Percentiles rank a stretch among this genome's conserved stretches.
Conservation (phyloP, 2,888 invertebrate genomes). For the Tachystola acroxantha region DNA sequence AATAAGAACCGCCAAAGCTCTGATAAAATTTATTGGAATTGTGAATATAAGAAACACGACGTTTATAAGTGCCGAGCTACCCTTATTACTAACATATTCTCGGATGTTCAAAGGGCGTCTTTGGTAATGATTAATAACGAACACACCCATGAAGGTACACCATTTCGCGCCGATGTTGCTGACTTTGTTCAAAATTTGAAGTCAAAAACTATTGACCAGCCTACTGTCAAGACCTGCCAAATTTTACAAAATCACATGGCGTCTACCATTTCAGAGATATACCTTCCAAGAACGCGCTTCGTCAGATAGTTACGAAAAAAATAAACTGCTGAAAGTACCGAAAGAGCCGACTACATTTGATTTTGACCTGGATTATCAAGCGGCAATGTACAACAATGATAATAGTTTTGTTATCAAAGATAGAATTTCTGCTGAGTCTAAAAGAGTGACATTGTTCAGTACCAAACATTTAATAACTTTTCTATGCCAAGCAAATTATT, state of each 20-base stretch:
- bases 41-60: too few species aligned
- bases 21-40: too few species aligned
- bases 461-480: conserved; percentile 3
- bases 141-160: too few species aligned
- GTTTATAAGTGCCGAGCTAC: too few species aligned
- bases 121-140: too few species aligned
- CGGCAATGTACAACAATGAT: neutral
- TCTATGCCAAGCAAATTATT: conserved; percentile 6
- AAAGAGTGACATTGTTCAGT: conserved; percentile 1
- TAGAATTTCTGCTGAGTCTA: conserved; percentile 4
- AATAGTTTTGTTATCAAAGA: conserved; percentile 8
- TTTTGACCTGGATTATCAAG: conserved; percentile 2
- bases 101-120: too few species aligned
- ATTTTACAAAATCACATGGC: conserved; percentile 12
- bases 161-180: too few species aligned
- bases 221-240: conserved; percentile 8
- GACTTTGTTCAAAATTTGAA: too few species aligned
- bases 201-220: too few species aligned
- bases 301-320: conserved; percentile 6
- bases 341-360: conserved; percentile 10
- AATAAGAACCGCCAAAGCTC: too few species aligned
- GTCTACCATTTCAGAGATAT: conserved; percentile 7
- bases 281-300: conserved; percentile 5
- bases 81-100: too few species aligned
- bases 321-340: conserved; percentile 1